Evolutionary conservation across 2,113 vertebrate species (phyloP).

Genomic region (Phycodurus eques): DNA sequence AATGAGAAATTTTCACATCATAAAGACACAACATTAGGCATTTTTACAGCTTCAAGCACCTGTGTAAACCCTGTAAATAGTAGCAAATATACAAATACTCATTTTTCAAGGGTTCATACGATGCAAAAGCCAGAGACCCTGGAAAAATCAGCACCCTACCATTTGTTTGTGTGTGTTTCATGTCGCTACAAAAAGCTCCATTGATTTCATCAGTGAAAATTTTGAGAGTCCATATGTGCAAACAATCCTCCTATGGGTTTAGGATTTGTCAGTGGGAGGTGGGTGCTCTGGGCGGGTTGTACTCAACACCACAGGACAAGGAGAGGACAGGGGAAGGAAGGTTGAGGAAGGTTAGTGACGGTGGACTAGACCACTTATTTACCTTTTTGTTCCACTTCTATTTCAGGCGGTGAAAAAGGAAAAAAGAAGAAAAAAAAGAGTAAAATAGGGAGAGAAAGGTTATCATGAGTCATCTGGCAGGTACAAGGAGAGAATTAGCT

Average conservation of each 20-base stretch:
- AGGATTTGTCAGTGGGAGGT: constrained; percentile 56
- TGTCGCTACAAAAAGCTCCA: constrained; percentile 32
- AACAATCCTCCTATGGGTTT: constrained; percentile 65
- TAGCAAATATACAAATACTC: neutral
- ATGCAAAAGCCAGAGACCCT: constrained; percentile 37
- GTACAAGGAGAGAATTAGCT: constrained; percentile 70
- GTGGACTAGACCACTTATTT: constrained; percentile 88
- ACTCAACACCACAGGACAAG: constrained; percentile 75
- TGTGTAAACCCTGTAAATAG: neutral
- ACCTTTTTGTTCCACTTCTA: constrained; percentile 99
- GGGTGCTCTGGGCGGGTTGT: constrained; percentile 54
- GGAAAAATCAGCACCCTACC: constrained; percentile 48
- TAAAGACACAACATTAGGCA: neutral
- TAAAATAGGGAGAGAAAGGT: constrained; percentile 96
- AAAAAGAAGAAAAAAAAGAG: constrained; percentile 79
- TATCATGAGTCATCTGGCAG: constrained; percentile 94
- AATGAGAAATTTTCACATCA: neutral
- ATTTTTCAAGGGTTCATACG: constrained; percentile 26
- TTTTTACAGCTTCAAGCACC: neutral
- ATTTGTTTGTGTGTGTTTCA: constrained; percentile 49
- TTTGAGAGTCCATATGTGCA: constrained; percentile 63
- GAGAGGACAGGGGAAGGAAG: constrained; percentile 65
- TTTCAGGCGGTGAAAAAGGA: constrained; percentile 98
- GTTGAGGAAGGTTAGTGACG: constrained; percentile 31
- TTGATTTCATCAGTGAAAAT: constrained; percentile 51